Conservation (phyloP, 1,140 invertebrate genomes). For the Solenopsis invicta region DNA sequence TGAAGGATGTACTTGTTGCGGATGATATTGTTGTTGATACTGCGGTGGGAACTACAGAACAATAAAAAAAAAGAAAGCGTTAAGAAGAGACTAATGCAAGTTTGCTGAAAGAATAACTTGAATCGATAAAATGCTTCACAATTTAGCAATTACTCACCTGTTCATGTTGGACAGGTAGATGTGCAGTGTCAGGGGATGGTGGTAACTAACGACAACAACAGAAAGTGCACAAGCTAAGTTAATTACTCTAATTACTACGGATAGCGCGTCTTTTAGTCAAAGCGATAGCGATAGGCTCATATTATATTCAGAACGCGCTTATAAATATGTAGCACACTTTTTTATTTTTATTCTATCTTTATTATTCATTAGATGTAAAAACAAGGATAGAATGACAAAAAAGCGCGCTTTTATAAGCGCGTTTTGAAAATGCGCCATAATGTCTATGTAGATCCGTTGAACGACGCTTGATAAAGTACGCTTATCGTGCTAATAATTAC, state of each 20-base stretch:
- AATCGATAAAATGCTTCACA: constrained; percentile 12
- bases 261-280: constrained; percentile 14
- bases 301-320: too few species aligned
- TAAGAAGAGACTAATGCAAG: background rate
- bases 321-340: too few species aligned
- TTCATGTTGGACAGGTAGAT: constrained; percentile 64
- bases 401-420: too few species aligned
- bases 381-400: too few species aligned
- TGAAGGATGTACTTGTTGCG: constrained; percentile 42
- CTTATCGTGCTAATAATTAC: constrained; percentile 39
- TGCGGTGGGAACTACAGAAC: constrained; percentile 66
- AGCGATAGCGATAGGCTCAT: constrained; percentile 27
- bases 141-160: constrained; percentile 68
- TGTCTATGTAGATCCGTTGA: background rate
- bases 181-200: constrained; percentile 70
- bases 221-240: constrained; percentile 82
- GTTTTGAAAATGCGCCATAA: too few species aligned
- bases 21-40: constrained; percentile 63
- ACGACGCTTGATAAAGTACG: background rate
- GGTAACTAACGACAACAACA: constrained; percentile 78
- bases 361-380: too few species aligned
- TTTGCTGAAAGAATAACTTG: background rate
- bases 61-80: background rate
- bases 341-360: too few species aligned
- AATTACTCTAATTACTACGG: constrained; percentile 76